phyloP scores from a whole-genome alignment of 2,797 vertebrate genomes.

The Varecia variegata region DNA sequence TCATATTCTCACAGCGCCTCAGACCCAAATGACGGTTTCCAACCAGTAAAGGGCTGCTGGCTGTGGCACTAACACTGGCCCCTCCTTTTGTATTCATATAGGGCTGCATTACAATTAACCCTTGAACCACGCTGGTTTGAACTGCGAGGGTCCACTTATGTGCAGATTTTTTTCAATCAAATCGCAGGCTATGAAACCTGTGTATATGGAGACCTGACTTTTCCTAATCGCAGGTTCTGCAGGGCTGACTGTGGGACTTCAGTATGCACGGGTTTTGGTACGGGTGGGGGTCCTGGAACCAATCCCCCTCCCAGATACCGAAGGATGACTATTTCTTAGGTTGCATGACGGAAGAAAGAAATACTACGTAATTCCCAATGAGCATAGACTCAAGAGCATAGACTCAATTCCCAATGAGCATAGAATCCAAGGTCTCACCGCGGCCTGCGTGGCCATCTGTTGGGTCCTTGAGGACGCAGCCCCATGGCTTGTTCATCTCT shows the following conservation, averaged over 20 bases:
- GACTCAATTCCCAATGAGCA: not conserved
- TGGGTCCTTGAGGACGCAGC: not conserved
- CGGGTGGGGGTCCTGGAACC: not conserved
- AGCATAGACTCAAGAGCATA: no score
- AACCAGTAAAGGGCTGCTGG: conserved; percentile 41
- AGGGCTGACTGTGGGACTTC: not conserved
- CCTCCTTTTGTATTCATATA: not conserved
- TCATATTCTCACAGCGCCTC: conserved; percentile 48
- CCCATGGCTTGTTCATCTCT: not conserved
- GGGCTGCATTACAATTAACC: not conserved
- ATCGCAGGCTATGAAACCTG: not conserved
- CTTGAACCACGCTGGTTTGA: not conserved
- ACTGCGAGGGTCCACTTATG: not conserved
- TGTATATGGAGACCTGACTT: not conserved
- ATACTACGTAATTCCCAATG: not conserved
- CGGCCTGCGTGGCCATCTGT: not conserved
- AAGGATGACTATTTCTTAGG: not conserved
- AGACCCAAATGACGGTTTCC: conserved; percentile 58
- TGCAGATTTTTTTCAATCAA: not conserved
- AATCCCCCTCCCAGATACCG: not conserved
- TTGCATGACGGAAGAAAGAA: not conserved
- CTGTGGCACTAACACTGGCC: not conserved
- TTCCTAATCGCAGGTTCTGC: not conserved
- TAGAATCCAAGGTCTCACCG: not conserved
- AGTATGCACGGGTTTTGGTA: not conserved